Conservation (phyloP, 2,888 invertebrate species). For the Choreutis nemorana region DNA sequence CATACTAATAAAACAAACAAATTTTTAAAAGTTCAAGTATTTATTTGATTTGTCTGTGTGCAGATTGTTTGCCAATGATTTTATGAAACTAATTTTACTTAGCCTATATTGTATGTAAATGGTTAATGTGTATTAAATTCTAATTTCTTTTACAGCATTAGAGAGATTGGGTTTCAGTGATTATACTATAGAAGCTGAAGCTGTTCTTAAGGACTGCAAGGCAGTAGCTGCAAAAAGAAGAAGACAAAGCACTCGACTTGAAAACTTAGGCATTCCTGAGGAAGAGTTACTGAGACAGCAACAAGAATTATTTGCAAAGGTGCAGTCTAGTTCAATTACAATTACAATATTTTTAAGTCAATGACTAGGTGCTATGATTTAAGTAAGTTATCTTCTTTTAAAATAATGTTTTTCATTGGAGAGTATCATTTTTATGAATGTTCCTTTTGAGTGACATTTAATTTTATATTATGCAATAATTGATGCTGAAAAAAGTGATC, state of each 20-base stretch:
- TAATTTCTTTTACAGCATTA: slow-evolving; percentile 73
- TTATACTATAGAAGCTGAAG: slow-evolving; percentile 94
- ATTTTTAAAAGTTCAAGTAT: no score
- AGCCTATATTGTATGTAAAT: no score
- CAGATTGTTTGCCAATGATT: no score
- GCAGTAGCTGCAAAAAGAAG: slow-evolving; percentile 96
- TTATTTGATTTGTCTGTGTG: no score
- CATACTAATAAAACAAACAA: no score
- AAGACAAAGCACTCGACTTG: slow-evolving; percentile 93
- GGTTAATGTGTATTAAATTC: no score
- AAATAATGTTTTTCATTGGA: background rate
- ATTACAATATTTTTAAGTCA: no score
- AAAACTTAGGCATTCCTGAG: slow-evolving; percentile 98
- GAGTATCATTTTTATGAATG: background rate
- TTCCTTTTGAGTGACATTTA: background rate
- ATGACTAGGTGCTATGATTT: no score
- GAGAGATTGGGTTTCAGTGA: slow-evolving; percentile 92
- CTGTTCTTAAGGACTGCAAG: slow-evolving; percentile 94
- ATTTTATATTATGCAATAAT: slow-evolving; percentile 1
- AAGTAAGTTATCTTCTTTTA: slow-evolving; percentile 4
- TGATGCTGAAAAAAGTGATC: slow-evolving; percentile 2
- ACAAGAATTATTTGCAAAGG: slow-evolving; percentile 95
- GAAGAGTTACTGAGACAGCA: slow-evolving; percentile 96
- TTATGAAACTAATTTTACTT: no score
- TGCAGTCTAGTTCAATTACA: no score